Percentiles rank a stretch among this genome's conserved stretches.
Evolutionary conservation across 37 sponge, comb jelly and placozoan species (phyloP).

Genomic region (Ephydatia muelleri): DNA sequence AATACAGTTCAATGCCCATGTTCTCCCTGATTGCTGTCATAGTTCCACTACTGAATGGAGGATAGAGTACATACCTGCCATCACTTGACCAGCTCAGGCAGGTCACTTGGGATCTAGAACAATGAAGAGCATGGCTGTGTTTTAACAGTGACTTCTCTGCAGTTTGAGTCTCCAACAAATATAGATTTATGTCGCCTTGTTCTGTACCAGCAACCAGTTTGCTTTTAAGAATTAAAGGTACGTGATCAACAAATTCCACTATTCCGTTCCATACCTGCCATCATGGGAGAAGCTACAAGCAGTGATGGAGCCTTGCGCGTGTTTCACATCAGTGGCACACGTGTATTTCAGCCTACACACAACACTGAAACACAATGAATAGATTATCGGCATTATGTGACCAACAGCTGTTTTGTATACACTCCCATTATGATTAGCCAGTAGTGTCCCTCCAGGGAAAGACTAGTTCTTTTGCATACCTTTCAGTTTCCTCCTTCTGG

Average conservation of each 20-base stretch:
- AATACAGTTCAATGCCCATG: too few species aligned
- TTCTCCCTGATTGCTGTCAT: too few species aligned
- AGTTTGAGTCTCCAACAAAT: background rate
- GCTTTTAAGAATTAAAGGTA: background rate
- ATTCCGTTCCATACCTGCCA: slow-evolving; percentile 2
- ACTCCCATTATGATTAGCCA: too few species aligned
- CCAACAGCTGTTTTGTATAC: too few species aligned
- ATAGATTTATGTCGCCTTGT: slow-evolving; percentile 37
- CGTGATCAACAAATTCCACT: background rate
- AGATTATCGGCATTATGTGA: background rate
- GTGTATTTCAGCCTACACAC: background rate
- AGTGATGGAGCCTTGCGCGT: slow-evolving; percentile 15
- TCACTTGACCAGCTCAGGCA: slow-evolving; percentile 33
- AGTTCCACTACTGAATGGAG: too few species aligned
- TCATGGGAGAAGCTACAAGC: slow-evolving; percentile 21
- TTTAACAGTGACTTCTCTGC: background rate
- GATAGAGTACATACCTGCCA: slow-evolving; percentile 31
- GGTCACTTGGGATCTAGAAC: slow-evolving; percentile 12
- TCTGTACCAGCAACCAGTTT: slow-evolving; percentile 31
- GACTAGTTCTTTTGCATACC: background rate
- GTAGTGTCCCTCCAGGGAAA: too few species aligned
- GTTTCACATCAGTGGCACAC: background rate
- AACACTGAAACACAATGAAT: background rate
- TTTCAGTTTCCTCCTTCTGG: background rate
- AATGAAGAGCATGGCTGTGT: slow-evolving; percentile 1